phyloP scores from a whole-genome alignment of 2,888 invertebrate genomes.

The Philaethria dido region DNA sequence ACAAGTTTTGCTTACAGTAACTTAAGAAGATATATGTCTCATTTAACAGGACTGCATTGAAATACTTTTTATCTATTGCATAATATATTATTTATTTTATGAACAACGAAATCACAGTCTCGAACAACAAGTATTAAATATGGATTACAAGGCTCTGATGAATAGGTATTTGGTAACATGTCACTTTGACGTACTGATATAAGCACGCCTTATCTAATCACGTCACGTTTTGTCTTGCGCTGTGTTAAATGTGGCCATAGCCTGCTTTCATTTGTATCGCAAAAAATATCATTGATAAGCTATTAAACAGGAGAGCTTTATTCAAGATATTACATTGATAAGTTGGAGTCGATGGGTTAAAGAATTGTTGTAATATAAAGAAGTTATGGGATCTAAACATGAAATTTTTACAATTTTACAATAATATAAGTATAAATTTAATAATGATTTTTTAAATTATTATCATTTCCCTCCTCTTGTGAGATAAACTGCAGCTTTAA shows the following conservation, averaged over 20 bases:
- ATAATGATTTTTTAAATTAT: too few species aligned
- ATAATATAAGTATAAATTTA: too few species aligned
- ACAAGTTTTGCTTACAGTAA: too few species aligned
- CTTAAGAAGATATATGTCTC: too few species aligned
- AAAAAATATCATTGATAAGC: slow-evolving; percentile 7
- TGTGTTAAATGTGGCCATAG: slow-evolving; percentile 13
- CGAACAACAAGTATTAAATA: slow-evolving; percentile 5
- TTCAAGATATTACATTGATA: too few species aligned
- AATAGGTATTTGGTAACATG: slow-evolving; percentile 36
- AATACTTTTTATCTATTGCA: not conserved
- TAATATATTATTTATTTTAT: not conserved
- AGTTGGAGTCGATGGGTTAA: too few species aligned
- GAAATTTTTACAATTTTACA: too few species aligned
- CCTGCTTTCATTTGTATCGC: slow-evolving; percentile 17
- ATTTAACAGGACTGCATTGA: too few species aligned
- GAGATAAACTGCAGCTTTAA: too few species aligned
- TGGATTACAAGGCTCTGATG: slow-evolving; percentile 18
- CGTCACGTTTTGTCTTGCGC: slow-evolving; percentile 22
- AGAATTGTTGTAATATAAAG: too few species aligned
- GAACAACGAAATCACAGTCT: not conserved
- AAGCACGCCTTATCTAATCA: slow-evolving; percentile 16
- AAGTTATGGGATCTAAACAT: too few species aligned
- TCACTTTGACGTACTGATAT: slow-evolving; percentile 36
- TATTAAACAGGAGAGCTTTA: not conserved
- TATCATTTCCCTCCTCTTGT: too few species aligned